Conservation (phyloP, 2,113 vertebrate genomes). For the Origma solitaria region DNA sequence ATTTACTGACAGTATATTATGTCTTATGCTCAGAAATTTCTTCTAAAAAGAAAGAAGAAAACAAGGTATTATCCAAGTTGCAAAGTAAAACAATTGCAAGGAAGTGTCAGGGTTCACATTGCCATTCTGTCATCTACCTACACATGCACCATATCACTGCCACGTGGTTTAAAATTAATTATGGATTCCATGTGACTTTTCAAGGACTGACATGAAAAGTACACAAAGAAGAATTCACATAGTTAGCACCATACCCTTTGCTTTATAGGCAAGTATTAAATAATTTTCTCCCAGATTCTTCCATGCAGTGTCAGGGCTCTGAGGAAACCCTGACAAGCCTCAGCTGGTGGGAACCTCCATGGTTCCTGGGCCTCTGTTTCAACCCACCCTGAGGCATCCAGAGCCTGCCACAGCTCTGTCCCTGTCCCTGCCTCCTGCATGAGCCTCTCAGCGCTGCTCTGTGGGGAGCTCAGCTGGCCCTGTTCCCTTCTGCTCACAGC, state of each 20-base stretch:
- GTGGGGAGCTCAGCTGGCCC: background rate
- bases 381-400: too few relatives aligned
- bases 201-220: background rate
- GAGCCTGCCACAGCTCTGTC: too few relatives aligned
- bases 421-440: background rate
- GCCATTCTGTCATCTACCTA: background rate
- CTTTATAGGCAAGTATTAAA: background rate
- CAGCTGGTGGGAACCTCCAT: too few relatives aligned
- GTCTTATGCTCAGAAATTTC: background rate
- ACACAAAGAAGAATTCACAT: background rate
- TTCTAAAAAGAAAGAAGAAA: background rate
- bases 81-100: background rate
- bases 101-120: background rate
- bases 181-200: background rate
- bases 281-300: rapidly evolving
- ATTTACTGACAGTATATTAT: background rate
- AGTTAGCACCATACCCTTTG: background rate
- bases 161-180: background rate
- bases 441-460: background rate
- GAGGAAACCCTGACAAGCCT: background rate
- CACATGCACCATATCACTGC: background rate
- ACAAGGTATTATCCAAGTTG: background rate
- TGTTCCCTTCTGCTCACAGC: background rate
- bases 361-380: background rate
- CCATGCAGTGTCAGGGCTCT: background rate